Evolutionary conservation across 1,140 invertebrate species (phyloP), one percentile per base, ranked within the genome.

Genomic region (Homalodisca vitripennis): DNA sequence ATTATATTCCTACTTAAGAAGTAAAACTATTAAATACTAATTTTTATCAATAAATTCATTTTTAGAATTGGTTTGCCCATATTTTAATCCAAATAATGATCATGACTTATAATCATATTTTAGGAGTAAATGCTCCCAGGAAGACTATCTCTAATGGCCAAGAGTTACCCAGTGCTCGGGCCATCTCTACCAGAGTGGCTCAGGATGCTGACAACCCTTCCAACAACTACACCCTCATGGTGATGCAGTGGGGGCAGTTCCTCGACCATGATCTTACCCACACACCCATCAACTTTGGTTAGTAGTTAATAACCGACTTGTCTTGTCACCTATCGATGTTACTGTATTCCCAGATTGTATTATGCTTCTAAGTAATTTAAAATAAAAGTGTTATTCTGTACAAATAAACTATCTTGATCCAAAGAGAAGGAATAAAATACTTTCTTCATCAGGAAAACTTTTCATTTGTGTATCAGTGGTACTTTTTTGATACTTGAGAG

Each of bases 201-300:
- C 80, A 79, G 60, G 82, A 84, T 69, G 41, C 78, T 31, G 80
- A 84, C 31, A 53, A 60, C 10, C 73, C 78, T 2, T 77, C 75
- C 1, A 73, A 73, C 10, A 78, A 79, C 51, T 76, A 75, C 69
- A 78, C 84, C 0, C 76, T 83, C 24, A 70, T 83, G 20, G 71
- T 85, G 10, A 84, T 84, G 82, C 82, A 82, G 68, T 84, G 82
- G 80, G 84, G 84, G 48, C 84, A 85, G 73, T 84, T 85, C 72
- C 74, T 85, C 10, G 83, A 85, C 71, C 84, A 86, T 67, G 84
- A 86, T 73, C 66, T 85, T 1, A 83, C 82, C 2, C 80, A 84
- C 70, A 83, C 83, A 17, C 84, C 84, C 3, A 80, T 83, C 30
- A 81, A 80, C 70, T 74, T 81, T 74, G 78, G 77, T 75, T 53